Evolutionary conservation across 2,888 invertebrate species (phyloP), one percentile per base, ranked within the genome.

Genomic region (Mythimna loreyi): DNA sequence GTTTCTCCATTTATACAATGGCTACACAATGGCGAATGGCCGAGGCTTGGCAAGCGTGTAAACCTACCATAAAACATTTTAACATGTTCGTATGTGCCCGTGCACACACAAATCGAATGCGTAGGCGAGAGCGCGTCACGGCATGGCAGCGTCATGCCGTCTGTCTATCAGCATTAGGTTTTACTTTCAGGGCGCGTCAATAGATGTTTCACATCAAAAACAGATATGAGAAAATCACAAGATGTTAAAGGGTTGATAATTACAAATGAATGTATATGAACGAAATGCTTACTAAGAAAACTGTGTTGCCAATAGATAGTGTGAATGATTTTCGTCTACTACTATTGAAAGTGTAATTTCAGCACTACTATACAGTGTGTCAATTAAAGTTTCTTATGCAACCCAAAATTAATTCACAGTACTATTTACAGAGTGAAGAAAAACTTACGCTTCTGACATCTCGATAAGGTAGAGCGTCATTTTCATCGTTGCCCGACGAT

Each of bases 401-500:
- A 78, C 55, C n/a, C 55, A 72, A 65, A 65, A 68, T 63, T 47
- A 72, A 60, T 60, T 72, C 40, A 49, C 47, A 61, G 21, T 67
- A 52, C n/a, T 70, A 55, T 49, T 57, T 65, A 69, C 33, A 67
- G 67, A 45, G 13, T 13, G 49, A 50, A 23, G 64, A 52, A 82
- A 89, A 94, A 98, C 98, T 98, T 96, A 98, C 98, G 96, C 97
- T 98, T 95, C 98, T 96, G 58, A 98, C 97, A 74, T 97, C 97
- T 85, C 98, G 97, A 90, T 98, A 98, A 49, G 98, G 98, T 78
- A 98, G 94, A 77, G 97, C 97, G 93, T 99, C 99, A 79, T 97
- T 98, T 95, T 99, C 99, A 86, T 99, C 99, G 86, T 98, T 99
- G 75, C 98, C 98, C 33, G 98, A 98, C 93, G 98, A 98, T 93